Conservation (phyloP, 2,113 vertebrate genomes). For the Alectura lathami region DNA sequence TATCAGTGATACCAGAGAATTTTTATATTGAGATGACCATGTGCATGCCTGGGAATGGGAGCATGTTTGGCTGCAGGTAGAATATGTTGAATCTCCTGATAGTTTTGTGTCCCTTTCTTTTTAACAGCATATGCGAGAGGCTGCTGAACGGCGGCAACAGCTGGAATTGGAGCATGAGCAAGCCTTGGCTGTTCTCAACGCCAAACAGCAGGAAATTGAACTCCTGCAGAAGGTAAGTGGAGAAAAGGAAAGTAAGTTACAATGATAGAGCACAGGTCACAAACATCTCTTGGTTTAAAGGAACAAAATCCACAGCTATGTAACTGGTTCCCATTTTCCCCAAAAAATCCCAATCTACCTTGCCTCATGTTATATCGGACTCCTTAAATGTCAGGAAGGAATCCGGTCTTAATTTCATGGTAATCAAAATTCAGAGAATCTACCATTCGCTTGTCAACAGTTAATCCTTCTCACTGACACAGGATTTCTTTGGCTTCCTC, state of each 20-base stretch:
- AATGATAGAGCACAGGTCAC: fast-evolving
- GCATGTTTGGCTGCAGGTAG: not conserved
- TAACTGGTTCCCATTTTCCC: not conserved
- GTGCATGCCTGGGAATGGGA: not conserved
- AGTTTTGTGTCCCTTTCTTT: not conserved
- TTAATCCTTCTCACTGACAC: not conserved
- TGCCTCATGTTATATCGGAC: fast-evolving
- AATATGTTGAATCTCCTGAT: not conserved
- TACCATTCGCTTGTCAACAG: not conserved
- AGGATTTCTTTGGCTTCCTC: not conserved
- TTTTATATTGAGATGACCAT: not conserved
- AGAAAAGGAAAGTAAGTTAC: not conserved
- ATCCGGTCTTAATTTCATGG: fast-evolving
- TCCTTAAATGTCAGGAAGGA: not conserved
- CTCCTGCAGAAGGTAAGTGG: constrained; percentile 94
- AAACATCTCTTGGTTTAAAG: not conserved
- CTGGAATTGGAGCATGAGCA: constrained; percentile 99
- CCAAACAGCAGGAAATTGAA: constrained; percentile 98
- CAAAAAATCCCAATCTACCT: not conserved
- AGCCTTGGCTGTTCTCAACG: constrained; percentile 95
- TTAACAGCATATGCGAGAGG: constrained; percentile 97
- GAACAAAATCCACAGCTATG: not conserved
- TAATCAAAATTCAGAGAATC: not conserved
- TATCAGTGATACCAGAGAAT: not conserved
- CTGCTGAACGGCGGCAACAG: constrained; percentile 97